These are phyloP conservation scores for Darevskia nairensis DNA, from an alignment of 2,797 vertebrate species.

Conservation along the genomic window DNA sequence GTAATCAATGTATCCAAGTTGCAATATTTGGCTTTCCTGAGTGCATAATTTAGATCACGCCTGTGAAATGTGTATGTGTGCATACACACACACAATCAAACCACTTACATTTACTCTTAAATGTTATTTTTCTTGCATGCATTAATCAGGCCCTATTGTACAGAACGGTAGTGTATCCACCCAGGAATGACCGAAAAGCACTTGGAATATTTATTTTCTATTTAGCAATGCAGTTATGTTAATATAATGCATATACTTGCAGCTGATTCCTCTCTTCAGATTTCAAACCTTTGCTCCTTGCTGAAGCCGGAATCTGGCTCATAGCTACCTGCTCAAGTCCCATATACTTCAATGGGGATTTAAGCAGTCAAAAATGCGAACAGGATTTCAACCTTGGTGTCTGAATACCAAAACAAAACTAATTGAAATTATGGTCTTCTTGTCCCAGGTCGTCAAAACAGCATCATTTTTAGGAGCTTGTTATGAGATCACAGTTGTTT, in stretches of 20 bases:
- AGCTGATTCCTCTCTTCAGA: background rate
- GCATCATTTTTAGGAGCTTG: background rate
- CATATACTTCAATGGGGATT: background rate
- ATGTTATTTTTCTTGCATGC: background rate
- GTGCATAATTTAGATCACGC: background rate
- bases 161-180: background rate
- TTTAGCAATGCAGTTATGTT: constrained; percentile 8
- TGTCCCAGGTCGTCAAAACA: too few relatives aligned
- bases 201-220: constrained; percentile 2
- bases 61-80: background rate
- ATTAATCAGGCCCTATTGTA: constrained; percentile 4
- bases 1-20: background rate
- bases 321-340: background rate
- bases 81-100: background rate
- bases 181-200: constrained; percentile 7
- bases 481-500: background rate
- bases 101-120: background rate
- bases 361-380: background rate
- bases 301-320: background rate
- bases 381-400: background rate
- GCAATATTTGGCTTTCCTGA: background rate
- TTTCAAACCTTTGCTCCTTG: background rate
- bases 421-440: background rate
- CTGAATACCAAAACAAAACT: background rate
- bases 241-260: background rate